phyloP scores from a whole-genome alignment of 2,888 invertebrate genomes.

The Eupithecia inturbata region DNA sequence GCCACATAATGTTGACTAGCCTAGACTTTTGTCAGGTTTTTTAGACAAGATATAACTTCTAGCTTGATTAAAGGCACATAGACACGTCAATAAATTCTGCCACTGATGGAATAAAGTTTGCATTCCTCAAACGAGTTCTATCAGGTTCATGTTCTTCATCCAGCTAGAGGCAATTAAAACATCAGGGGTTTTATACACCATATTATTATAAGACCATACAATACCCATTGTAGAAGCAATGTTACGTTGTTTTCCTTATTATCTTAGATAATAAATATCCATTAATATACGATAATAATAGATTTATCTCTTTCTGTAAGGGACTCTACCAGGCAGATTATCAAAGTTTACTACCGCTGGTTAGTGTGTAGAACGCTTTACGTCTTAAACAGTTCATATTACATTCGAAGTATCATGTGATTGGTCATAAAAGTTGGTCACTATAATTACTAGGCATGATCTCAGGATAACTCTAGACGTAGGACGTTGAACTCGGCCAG shows the following conservation, averaged over 20 bases:
- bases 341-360: not conserved
- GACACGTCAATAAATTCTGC: not conserved
- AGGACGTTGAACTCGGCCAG: constrained; percentile 66
- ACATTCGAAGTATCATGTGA: constrained; percentile 7
- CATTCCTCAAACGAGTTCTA: constrained; percentile 1
- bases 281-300: too few species aligned
- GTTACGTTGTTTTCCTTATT: not conserved
- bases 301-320: not conserved
- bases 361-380: not conserved
- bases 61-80: not conserved
- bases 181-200: not conserved
- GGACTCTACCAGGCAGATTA: not conserved
- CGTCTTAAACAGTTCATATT: not conserved
- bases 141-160: not conserved
- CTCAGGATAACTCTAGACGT: constrained; percentile 55
- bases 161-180: not conserved
- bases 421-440: constrained; percentile 4
- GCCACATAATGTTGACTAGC: too few species aligned
- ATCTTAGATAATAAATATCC: too few species aligned
- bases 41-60: not conserved
- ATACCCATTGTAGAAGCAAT: not conserved
- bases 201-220: too few species aligned
- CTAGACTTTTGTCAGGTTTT: not conserved
- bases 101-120: constrained; percentile 1
- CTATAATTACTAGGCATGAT: constrained; percentile 55